Conservation (phyloP, 2,113 vertebrate genomes). For the Dunckerocampus dactyliophorus region DNA sequence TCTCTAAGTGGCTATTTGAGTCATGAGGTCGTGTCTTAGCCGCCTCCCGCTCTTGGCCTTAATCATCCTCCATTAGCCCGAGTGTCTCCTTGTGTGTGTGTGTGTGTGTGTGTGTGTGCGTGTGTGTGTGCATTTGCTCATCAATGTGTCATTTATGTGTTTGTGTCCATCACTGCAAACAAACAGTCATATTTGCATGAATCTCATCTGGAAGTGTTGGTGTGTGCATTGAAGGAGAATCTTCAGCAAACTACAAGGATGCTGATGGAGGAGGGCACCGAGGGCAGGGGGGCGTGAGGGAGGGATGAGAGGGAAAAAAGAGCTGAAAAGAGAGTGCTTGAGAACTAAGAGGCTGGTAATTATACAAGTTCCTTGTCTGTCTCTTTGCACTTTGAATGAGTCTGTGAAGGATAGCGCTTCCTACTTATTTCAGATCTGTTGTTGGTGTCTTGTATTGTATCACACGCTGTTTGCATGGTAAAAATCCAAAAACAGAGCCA, state of each 20-base stretch:
- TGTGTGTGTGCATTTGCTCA: background rate
- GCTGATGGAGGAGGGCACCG: constrained; percentile 49
- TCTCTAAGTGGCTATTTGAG: constrained; percentile 60
- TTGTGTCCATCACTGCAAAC: constrained; percentile 23
- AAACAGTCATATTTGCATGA: constrained; percentile 7
- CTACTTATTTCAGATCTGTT: background rate
- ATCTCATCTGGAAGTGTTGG: constrained; percentile 11
- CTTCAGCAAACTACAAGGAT: constrained; percentile 34
- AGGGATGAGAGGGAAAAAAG: constrained; percentile 45
- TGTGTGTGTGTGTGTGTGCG: background rate
- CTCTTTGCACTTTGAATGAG: constrained; percentile 40
- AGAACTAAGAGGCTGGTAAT: constrained; percentile 51
- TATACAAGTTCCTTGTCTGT: constrained; percentile 42
- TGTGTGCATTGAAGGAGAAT: constrained; percentile 31
- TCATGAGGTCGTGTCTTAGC: constrained; percentile 62
- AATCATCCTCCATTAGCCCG: constrained; percentile 64
- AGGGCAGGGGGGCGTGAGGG: constrained; percentile 41
- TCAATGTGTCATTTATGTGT: constrained; percentile 4
- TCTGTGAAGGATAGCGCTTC: constrained; percentile 8
- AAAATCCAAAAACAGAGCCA: too few species aligned
- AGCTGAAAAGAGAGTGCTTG: constrained; percentile 57
- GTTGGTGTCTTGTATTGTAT: background rate
- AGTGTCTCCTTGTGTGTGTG: constrained; percentile 12
- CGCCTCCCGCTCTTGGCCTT: constrained; percentile 38
- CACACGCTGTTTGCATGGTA: too few species aligned